Evolutionary conservation across 92 coral and sea anemone genomes (phyloP), one percentile per base, ranked within the genome.

Genomic region (Paragorgia papillata): DNA sequence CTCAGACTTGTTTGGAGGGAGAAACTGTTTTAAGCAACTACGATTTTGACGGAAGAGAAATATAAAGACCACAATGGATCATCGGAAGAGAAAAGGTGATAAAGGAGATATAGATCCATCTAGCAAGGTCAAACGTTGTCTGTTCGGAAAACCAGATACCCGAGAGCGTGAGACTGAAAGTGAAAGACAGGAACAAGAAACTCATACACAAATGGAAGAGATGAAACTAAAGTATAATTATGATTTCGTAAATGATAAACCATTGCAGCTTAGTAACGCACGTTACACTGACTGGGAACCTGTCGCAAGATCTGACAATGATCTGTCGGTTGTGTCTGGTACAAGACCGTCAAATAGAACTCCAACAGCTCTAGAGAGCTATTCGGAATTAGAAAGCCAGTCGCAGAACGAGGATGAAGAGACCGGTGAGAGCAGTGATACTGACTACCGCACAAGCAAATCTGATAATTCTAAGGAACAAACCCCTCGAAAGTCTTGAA

Each of bases 231-330:
- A 81, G 62, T 93, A 96, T 90, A 86, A 89, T 61, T 93, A 88
- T 56, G 97, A 93, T 65, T 93, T 93, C 76, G 89, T 84, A 37
- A 83, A 84, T 24, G 87, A 74, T 46, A 53, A 88, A 68, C 93
- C 92, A 28, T 79, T 90, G 17, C 85, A 80, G 24, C 28, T 31
- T 50, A 10, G 17, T 0, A 70, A 70, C 51, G 91, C 97, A 25
- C 73, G 91, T 20, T 93, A 75, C 64, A 67, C 57, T 24, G 85
- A 81, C n/a, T 89, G 90, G 90, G 86, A 93, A 53, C 75, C 89
- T 26, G 89, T 93, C 25, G 94, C 89, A 32, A 14, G 27, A 19
- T 70, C 57, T 41, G 18, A 41, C 4, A 54, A 67, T 46, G 15
- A 15, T 46, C n/a, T 2, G 53, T 46, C 53, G n/a, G 53, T 7